These are phyloP conservation scores for Talpa occidentalis DNA, from an alignment of 2,113 vertebrate genomes.

Conservation along the genomic window DNA sequence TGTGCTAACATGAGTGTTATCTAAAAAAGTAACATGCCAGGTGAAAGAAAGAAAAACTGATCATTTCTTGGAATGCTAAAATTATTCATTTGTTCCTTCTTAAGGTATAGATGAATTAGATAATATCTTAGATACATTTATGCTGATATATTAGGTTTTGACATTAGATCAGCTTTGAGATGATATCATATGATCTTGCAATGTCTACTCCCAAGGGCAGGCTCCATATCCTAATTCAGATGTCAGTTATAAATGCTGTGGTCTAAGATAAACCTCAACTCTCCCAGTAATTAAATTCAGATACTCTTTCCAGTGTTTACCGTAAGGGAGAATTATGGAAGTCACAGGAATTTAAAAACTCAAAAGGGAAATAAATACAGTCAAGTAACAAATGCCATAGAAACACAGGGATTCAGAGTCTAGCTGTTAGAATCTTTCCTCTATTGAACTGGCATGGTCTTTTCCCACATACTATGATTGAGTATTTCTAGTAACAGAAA, in stretches of 20 bases:
- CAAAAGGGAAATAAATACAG: conserved; percentile 1
- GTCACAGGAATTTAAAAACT: background rate
- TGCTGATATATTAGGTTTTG: background rate
- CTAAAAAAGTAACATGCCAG: background rate
- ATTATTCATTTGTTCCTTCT: background rate
- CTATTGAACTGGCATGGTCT: background rate
- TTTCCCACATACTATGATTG: background rate
- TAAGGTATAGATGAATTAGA: background rate
- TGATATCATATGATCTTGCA: background rate
- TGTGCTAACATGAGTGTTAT: background rate
- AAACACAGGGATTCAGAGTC: background rate
- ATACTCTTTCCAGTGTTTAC: background rate
- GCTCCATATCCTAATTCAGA: conserved; percentile 4
- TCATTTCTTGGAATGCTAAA: background rate
- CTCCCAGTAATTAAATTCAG: background rate
- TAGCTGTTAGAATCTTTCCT: conserved; percentile 13
- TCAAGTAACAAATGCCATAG: background rate
- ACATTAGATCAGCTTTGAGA: background rate
- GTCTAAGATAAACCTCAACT: background rate
- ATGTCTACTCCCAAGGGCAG: background rate
- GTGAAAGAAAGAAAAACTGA: background rate
- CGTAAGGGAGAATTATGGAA: background rate
- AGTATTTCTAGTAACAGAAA: background rate
- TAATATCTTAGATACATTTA: background rate
- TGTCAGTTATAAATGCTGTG: background rate